phyloP scores from a whole-genome alignment of 2,797 vertebrate species.

The Threskiornis aethiopicus region DNA sequence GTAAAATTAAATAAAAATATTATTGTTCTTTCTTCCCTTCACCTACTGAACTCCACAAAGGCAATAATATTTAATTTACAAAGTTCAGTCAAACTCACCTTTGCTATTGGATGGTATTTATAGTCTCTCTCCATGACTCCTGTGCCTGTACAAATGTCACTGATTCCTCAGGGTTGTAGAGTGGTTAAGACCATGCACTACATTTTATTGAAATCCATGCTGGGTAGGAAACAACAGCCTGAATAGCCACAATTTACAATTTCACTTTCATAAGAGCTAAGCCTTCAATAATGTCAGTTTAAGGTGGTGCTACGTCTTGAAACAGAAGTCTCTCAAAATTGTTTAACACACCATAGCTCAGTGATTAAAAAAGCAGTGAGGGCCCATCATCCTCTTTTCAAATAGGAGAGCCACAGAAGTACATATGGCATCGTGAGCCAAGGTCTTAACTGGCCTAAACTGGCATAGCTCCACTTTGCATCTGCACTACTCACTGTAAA shows the following conservation, averaged over 20 bases:
- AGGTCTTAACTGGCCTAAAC: not conserved
- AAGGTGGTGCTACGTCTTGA: not conserved
- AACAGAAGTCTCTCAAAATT: not conserved
- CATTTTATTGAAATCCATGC: not conserved
- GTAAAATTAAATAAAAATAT: slow-evolving; percentile 28
- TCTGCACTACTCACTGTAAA: not conserved
- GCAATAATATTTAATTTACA: slow-evolving; percentile 35
- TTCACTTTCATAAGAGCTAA: not conserved
- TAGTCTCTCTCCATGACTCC: not conserved
- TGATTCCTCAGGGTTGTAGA: not conserved
- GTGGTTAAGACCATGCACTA: not conserved
- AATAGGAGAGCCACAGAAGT: not conserved
- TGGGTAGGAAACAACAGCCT: not conserved
- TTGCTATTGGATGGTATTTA: slow-evolving; percentile 27
- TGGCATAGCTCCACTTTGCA: not conserved
- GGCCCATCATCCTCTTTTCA: not conserved
- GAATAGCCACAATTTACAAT: not conserved
- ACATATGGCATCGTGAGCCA: not conserved
- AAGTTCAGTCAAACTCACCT: slow-evolving; percentile 29
- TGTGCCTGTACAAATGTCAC: slow-evolving; percentile 1
- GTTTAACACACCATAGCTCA: not conserved
- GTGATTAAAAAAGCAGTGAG: not conserved
- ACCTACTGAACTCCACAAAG: slow-evolving; percentile 18
- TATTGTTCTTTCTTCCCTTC: not conserved
- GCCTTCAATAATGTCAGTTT: not conserved